Evolutionary conservation across 1,140 invertebrate species (phyloP).

Genomic region (Drosophila malerkotliana): DNA sequence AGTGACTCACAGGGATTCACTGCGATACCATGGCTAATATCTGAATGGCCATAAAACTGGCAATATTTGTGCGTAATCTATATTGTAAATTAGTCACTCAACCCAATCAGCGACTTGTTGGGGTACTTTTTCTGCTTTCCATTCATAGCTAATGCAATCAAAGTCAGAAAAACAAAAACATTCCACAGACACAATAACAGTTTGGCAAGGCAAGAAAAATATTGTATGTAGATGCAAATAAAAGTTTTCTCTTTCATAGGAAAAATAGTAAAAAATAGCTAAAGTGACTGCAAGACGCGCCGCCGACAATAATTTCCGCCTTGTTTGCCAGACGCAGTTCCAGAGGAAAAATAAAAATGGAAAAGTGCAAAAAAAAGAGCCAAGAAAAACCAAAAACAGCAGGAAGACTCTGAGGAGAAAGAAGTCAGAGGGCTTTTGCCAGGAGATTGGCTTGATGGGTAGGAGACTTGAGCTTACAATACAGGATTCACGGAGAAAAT

Average conservation of each 20-base stretch:
- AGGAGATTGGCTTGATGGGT: constrained; percentile 33
- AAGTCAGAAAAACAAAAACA: constrained; percentile 20
- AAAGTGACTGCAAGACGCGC: constrained; percentile 44
- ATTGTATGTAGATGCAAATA: constrained; percentile 33
- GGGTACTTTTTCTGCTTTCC: constrained; percentile 13
- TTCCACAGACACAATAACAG: constrained; percentile 28
- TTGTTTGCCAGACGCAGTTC: constrained; percentile 45
- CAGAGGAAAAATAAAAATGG: constrained; percentile 21
- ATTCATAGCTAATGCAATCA: constrained; percentile 29
- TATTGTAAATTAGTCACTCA: constrained; percentile 18
- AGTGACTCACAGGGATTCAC: constrained; percentile 28
- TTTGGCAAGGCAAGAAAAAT: constrained; percentile 22
- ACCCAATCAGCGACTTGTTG: neutral
- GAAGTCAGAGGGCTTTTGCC: constrained; percentile 16
- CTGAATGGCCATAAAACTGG: constrained; percentile 33
- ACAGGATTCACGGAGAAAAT: neutral
- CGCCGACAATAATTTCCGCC: constrained; percentile 72
- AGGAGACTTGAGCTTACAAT: neutral
- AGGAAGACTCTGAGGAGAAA: constrained; percentile 5
- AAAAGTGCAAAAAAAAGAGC: constrained; percentile 44
- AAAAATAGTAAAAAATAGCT: neutral
- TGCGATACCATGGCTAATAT: constrained; percentile 28
- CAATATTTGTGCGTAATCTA: constrained; percentile 11
- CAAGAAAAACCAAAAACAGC: constrained; percentile 27
- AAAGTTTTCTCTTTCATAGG: constrained; percentile 1